Evolutionary conservation across 2,888 invertebrate genomes (phyloP).

Genomic region (Fissipunctia ypsillon): DNA sequence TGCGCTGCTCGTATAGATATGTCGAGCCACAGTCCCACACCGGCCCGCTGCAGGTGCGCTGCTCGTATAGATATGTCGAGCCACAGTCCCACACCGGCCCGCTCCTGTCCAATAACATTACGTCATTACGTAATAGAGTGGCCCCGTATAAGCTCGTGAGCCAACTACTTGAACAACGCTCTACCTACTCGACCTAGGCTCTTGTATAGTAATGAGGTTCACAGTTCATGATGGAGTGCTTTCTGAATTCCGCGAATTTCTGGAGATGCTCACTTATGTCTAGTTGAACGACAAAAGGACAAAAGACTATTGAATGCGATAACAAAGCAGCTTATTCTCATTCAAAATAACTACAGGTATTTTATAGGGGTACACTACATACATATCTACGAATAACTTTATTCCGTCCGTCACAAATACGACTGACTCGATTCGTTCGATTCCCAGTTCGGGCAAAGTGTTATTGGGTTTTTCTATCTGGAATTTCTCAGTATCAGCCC

Average conservation of each 20-base stretch:
- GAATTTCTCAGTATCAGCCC: no score
- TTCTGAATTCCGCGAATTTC: conserved; percentile 5
- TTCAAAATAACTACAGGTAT: not conserved
- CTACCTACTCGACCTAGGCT: conserved; percentile 14
- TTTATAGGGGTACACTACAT: no score
- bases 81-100: no score
- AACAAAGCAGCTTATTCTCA: conserved; percentile 18
- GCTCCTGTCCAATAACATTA: conserved; percentile 18
- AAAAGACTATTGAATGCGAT: not conserved
- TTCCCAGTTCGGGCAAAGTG: no score
- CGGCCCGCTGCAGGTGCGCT: no score
- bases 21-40: no score
- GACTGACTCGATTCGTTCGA: no score
- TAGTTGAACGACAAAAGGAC: conserved; percentile 5
- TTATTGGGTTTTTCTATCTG: no score
- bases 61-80: not conserved
- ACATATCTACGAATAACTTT: no score
- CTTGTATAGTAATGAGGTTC: conserved; percentile 39
- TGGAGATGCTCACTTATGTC: conserved; percentile 4
- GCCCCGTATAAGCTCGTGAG: conserved; percentile 12
- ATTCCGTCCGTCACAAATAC: no score
- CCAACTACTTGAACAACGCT: conserved; percentile 18
- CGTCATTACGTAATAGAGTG: conserved; percentile 22
- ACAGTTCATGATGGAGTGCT: conserved; percentile 26
- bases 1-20: no score